Base-by-base conservation (phyloP, 2,888 invertebrate species). In the Hoplodrina ambigua region DNA sequence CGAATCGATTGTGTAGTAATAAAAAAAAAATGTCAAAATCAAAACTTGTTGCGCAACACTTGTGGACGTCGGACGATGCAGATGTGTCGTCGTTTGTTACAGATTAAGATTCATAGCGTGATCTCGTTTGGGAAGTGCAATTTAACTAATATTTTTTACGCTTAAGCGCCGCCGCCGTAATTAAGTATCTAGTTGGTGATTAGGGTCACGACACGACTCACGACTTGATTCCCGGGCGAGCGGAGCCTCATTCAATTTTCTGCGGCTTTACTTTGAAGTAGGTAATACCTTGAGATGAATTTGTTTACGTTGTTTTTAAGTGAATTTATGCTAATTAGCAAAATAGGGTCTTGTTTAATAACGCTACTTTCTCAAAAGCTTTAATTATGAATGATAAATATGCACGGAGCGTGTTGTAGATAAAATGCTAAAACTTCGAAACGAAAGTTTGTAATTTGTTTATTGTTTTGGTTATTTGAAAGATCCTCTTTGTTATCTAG, bases 121-220 rank as follows among this genome's bases (percentile, higher is more conserved):
- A 72, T 74, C 69, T 82, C 64, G 69, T 74, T 82, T 72, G 56
- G 52, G 69, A 68, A 80, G 69, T 71, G 69, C 67, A 72, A 72
- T 69, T 81, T 69, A 67, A 67, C 76, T 71, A 69, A 73, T 69
- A 69, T 11, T 79, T 81, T 81, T 80, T 66, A 68, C 73, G 62
- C 69, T 79, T 67, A 67, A 75, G 64, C 55, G 69, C 30, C 41
- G 68, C 58, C 73, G 54, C 53, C 44, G 54, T 82, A 80, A 80
- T 84, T 82, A 78, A 69, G 63, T 71, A 59, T 81, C 74, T 70
- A 69, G 70, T 71, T 69, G 52, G 52, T 59, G 69, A 84, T 79
- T 79, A 79, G 50, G 72, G 69, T 75, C 76, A 75, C 79, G 75
- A 65, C 76, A 74, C 79, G 75, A 65, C 70, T 75, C 76, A 73